Percentiles rank a stretch among this genome's conserved stretches.
These are phyloP conservation scores for Dryas iulia DNA, from an alignment of 1,140 invertebrate species.

Conservation along the genomic window DNA sequence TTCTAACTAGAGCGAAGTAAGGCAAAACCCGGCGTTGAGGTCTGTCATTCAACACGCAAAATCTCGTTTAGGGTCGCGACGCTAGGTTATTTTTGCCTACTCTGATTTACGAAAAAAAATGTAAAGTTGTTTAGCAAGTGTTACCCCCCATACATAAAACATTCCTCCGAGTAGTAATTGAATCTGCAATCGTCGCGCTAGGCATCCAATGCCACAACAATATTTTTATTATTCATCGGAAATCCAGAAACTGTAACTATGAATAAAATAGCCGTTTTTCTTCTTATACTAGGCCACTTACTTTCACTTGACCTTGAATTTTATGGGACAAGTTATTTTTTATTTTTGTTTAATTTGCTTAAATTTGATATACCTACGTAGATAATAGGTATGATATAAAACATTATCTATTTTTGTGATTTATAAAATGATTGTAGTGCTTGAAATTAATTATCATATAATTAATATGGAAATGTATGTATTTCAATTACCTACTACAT, in stretches of 20 bases:
- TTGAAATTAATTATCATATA: too few relatives aligned
- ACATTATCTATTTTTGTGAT: not conserved
- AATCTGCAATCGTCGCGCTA: not conserved
- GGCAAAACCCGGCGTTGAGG: too few relatives aligned
- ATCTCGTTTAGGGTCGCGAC: too few relatives aligned
- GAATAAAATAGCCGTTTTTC: constrained; percentile 26
- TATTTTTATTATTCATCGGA: not conserved
- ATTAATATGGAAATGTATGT: too few relatives aligned
- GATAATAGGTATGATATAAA: not conserved
- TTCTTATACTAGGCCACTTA: constrained; percentile 28
- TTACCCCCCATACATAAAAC: too few relatives aligned
- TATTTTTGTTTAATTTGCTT: constrained; percentile 4
- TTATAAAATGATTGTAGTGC: too few relatives aligned
- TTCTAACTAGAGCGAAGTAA: too few relatives aligned
- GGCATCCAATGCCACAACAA: not conserved
- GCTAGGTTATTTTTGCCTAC: too few relatives aligned
- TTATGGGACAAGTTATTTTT: constrained; percentile 37
- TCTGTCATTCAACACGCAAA: too few relatives aligned
- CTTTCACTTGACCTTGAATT: constrained; percentile 39
- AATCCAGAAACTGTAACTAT: constrained; percentile 21
- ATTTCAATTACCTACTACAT: too few relatives aligned
- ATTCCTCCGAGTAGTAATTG: not conserved
- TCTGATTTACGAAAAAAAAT: not conserved
- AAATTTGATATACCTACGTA: not conserved
- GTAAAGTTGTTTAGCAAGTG: too few relatives aligned